A percentile compares a stretch with the other conserved stretches of the same genome.
Conservation (phyloP, 2,888 invertebrate species). For the Drosophila macrospina region DNA sequence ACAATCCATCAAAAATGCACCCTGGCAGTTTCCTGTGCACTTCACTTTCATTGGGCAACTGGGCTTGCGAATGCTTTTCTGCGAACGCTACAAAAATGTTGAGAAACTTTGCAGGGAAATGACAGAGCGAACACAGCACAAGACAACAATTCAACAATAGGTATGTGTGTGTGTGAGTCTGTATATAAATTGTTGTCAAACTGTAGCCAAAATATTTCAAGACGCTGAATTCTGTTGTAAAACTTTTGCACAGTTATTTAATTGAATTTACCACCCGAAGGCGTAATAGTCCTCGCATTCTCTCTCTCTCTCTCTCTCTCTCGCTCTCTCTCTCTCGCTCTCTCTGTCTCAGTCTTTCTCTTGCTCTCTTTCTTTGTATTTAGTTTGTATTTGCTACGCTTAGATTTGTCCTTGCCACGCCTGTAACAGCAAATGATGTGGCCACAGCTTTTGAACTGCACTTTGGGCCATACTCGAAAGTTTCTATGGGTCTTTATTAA, state of each 20-base stretch:
- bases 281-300: slow-evolving; percentile 42
- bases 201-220: slow-evolving; percentile 74
- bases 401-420: slow-evolving; percentile 61
- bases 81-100: slow-evolving; percentile 49
- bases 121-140: slow-evolving; percentile 28
- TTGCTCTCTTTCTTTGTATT: slow-evolving; percentile 27
- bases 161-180: slow-evolving; percentile 29
- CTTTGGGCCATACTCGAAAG: slow-evolving; percentile 52
- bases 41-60: slow-evolving; percentile 35
- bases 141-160: slow-evolving; percentile 11
- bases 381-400: slow-evolving; percentile 49
- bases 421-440: slow-evolving; percentile 59
- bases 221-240: slow-evolving; percentile 67
- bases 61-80: slow-evolving; percentile 43
- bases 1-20: slow-evolving; percentile 70
- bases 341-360: slow-evolving; percentile 19
- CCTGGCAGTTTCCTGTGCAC: slow-evolving; percentile 12
- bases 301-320: neutral
- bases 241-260: slow-evolving; percentile 76
- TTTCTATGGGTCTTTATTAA: slow-evolving; percentile 81
- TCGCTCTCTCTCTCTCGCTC: slow-evolving; percentile 7
- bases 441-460: slow-evolving; percentile 50
- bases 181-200: slow-evolving; percentile 78
- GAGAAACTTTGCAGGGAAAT: slow-evolving; percentile 55
- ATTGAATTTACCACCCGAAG: slow-evolving; percentile 79